These are phyloP conservation scores for Ceratoteleas bidentatus DNA, from an alignment of 1,140 invertebrate genomes.

Conservation along the genomic window DNA sequence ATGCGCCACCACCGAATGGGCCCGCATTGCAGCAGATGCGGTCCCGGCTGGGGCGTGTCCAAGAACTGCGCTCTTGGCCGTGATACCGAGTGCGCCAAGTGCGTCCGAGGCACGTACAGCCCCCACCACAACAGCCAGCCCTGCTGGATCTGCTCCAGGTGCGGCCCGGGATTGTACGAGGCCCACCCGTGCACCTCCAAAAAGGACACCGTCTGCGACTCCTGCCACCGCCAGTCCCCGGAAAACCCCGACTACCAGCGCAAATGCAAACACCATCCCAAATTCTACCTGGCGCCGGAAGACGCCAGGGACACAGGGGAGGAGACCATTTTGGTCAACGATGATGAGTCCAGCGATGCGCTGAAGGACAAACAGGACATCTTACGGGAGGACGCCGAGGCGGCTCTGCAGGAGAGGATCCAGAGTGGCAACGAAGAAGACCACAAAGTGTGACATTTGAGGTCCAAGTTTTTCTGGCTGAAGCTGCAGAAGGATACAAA, in stretches of 20 bases:
- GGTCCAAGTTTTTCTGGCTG: conserved; percentile 42
- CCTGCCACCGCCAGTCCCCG: conserved; percentile 74
- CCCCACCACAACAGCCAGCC: conserved; percentile 78
- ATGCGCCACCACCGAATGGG: conserved; percentile 77
- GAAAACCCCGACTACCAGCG: conserved; percentile 74
- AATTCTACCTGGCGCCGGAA: conserved; percentile 77
- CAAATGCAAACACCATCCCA: conserved; percentile 72
- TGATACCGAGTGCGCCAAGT: conserved; percentile 79
- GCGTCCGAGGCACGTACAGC: conserved; percentile 77
- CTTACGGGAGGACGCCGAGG: conserved; percentile 72
- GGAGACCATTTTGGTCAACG: conserved; percentile 77
- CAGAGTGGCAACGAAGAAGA: conserved; percentile 11
- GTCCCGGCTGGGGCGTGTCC: conserved; percentile 79
- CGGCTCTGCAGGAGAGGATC: conserved; percentile 38
- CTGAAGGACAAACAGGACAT: conserved; percentile 70
- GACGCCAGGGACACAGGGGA: conserved; percentile 76
- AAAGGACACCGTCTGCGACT: conserved; percentile 81
- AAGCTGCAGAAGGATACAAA: conserved; percentile 29
- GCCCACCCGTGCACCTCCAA: conserved; percentile 78
- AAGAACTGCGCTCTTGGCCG: conserved; percentile 72
- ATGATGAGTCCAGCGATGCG: conserved; percentile 41
- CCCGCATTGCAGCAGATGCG: conserved; percentile 77
- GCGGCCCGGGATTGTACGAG: conserved; percentile 80
- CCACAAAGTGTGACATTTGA: conserved; percentile 48
- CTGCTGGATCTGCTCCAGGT: conserved; percentile 81